A percentile compares a stretch with the other conserved stretches of the same genome.
These are phyloP conservation scores for Notiomystis cincta DNA, from an alignment of 2,113 vertebrate species.

Conservation along the genomic window DNA sequence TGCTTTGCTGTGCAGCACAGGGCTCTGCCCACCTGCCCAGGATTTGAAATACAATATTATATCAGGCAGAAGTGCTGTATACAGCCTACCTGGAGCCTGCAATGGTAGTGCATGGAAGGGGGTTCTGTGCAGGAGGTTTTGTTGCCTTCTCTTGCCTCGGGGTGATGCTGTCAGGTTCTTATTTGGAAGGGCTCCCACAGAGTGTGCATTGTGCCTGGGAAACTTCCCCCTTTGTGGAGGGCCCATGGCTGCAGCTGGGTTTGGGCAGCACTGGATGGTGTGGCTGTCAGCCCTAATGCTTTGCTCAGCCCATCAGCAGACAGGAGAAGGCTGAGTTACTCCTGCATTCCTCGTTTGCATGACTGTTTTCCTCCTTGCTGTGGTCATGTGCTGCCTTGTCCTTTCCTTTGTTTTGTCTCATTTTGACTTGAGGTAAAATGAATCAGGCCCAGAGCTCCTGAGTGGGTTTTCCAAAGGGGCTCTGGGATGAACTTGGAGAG, in stretches of 20 bases:
- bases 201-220: rapidly evolving
- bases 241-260: rapidly evolving
- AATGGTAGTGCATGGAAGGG: not conserved
- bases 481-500: not conserved
- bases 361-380: not conserved
- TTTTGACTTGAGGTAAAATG: not conserved
- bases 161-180: not conserved
- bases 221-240: rapidly evolving
- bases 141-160: not conserved
- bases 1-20: not conserved
- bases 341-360: not conserved
- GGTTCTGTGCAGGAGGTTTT: not conserved
- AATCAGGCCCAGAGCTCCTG: not conserved
- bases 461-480: not conserved
- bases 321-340: not conserved
- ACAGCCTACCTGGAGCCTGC: not conserved
- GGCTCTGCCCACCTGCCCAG: not conserved
- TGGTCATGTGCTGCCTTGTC: not conserved
- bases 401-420: not conserved
- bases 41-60: rapidly evolving
- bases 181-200: not conserved
- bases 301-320: not conserved
- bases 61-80: not conserved
- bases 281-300: not conserved
- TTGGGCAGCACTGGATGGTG: not conserved